Conservation (phyloP, 1,140 invertebrate genomes). For the Oscheius sp. region DNA sequence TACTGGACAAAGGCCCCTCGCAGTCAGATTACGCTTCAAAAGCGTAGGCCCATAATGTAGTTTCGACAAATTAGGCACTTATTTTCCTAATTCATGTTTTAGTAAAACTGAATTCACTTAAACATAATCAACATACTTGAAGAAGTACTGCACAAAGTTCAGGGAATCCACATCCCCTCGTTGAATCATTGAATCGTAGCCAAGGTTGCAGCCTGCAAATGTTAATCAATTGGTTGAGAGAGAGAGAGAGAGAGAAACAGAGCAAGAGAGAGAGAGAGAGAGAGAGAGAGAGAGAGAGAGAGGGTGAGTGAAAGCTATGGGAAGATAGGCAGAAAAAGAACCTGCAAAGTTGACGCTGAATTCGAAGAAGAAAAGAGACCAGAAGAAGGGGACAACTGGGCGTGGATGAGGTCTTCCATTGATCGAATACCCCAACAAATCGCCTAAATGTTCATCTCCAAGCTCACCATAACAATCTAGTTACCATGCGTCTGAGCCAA, state of each 20-base stretch:
- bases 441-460: neutral
- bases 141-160: neutral
- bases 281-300: too few relatives aligned
- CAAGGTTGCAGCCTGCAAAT: neutral
- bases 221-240: too few relatives aligned
- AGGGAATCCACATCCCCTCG: neutral
- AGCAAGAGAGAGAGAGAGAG: too few relatives aligned
- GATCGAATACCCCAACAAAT: slow-evolving; percentile 1
- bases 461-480: neutral
- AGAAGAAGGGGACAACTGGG: slow-evolving; percentile 4
- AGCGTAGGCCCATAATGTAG: too few relatives aligned
- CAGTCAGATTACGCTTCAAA: too few relatives aligned
- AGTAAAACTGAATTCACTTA: neutral
- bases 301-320: too few relatives aligned
- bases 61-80: neutral
- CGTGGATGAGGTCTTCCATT: slow-evolving; percentile 8
- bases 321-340: too few relatives aligned
- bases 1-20: too few relatives aligned
- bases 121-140: neutral
- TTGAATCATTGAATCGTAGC: neutral
- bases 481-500: slow-evolving; percentile 7
- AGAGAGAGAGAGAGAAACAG: too few relatives aligned
- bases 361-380: slow-evolving; percentile 12
- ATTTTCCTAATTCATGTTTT: neutral
- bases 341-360: neutral